Evolutionary conservation across 2,888 invertebrate genomes (phyloP), one percentile per base, ranked within the genome.

Genomic region (Lordiphosa fenestrarum): DNA sequence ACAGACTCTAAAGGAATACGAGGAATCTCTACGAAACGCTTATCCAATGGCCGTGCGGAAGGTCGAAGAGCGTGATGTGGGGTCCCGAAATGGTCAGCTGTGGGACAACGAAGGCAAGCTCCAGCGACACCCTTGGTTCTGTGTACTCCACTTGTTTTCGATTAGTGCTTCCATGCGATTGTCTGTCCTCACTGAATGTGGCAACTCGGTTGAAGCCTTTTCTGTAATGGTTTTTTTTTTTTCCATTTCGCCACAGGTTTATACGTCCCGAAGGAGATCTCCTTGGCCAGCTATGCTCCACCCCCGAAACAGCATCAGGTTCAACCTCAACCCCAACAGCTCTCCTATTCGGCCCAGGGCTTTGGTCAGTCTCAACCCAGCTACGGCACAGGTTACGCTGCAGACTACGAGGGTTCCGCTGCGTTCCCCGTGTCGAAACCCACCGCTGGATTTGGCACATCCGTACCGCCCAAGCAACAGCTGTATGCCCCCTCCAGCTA

Each of bases 191-290:
- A 30, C 10, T 10, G 4, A 30, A 25, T 25, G 25, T 25, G 7
- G 6, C 25, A 25, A 21, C 9, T 38, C 6, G 1, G 12, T 19
- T 21, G 4, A 12, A 12, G 9, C 0, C 3, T 3, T 30, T 6
- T 15, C 6, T 25, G 1, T 6, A 13, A 33, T 13, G 9, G 6
- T n/a, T 6, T 19, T n/a, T n/a, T 1, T 15, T 15, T 15, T 12
- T 36, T 50, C 7, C 25, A 4, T 21, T 51, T 30, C 35, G 9
- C 10, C 35, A 35, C 63, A 89, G 89, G 87, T 10, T 68, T 89
- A n/a, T 89, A 88, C 70, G 82, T 88, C 48, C 90, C 89, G 4
- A 87, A 88, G 48, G 89, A 89, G 60, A 89, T 89, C 33, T 88
- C 89, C 2, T 57, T 89, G 57, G 80, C 87, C 37, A 88, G 89